These are phyloP conservation scores for Meteorus sp. DNA, from an alignment of 1,140 invertebrate genomes.

Conservation along the genomic window DNA sequence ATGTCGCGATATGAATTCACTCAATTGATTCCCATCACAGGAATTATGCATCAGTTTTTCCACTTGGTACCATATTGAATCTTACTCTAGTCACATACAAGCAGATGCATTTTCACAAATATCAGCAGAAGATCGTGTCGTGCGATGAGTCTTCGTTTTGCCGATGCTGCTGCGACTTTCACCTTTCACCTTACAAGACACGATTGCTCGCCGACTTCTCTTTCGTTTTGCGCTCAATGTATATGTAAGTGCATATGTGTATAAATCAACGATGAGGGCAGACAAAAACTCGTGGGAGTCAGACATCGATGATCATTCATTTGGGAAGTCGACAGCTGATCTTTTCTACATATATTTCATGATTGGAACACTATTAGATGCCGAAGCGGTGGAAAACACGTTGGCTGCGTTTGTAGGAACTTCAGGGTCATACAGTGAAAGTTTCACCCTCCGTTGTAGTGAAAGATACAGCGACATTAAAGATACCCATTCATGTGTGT, in stretches of 20 bases:
- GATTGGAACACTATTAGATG: too few species aligned
- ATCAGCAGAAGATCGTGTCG: slow-evolving; percentile 24
- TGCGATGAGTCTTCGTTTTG: slow-evolving; percentile 26
- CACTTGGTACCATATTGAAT: slow-evolving; percentile 1
- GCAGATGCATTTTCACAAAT: slow-evolving; percentile 35
- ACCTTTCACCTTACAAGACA: slow-evolving; percentile 51
- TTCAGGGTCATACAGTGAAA: too few species aligned
- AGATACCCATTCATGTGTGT: too few species aligned
- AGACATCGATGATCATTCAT: too few species aligned
- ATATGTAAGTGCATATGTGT: too few species aligned
- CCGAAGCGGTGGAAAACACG: too few species aligned
- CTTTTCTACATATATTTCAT: too few species aligned
- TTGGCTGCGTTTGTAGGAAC: too few species aligned
- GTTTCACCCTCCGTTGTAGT: too few species aligned
- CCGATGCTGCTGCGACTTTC: slow-evolving; percentile 50
- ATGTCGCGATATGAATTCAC: neutral
- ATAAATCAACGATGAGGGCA: too few species aligned
- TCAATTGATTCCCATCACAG: neutral
- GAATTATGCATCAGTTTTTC: slow-evolving; percentile 16
- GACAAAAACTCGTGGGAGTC: slow-evolving; percentile 10
- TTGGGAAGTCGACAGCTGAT: too few species aligned
- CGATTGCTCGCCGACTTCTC: slow-evolving; percentile 23
- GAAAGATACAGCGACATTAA: too few species aligned
- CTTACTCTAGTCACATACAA: slow-evolving; percentile 25
- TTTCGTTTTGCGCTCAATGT: neutral